A percentile compares a stretch with the other conserved stretches of the same genome.
These are phyloP conservation scores for Hestina assimilis DNA, from an alignment of 1,140 invertebrate species.

Conservation along the genomic window DNA sequence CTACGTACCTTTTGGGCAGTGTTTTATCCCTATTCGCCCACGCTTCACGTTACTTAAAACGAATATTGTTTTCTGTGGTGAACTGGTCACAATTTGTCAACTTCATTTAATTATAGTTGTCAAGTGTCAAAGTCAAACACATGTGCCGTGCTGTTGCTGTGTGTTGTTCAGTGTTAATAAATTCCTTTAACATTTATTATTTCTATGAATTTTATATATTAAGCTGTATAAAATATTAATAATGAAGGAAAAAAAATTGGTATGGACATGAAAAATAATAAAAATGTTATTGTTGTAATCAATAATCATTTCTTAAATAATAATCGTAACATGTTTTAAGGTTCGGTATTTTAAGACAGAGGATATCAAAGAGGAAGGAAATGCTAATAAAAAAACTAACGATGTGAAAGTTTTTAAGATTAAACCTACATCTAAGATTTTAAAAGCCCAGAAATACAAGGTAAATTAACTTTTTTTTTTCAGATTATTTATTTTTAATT, in stretches of 20 bases:
- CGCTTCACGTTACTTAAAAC: too few relatives aligned
- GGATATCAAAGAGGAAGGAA: conserved; percentile 10
- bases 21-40: too few relatives aligned
- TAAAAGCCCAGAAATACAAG: conserved; percentile 45
- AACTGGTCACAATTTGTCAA: too few relatives aligned
- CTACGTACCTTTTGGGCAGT: too few relatives aligned
- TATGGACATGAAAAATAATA: too few relatives aligned
- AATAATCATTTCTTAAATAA: too few relatives aligned
- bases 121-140: not conserved
- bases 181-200: not conserved
- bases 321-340: conserved; percentile 6
- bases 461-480: too few relatives aligned
- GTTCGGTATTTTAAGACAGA: conserved; percentile 41
- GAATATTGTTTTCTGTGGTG: too few relatives aligned
- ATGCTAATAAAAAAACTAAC: conserved; percentile 20
- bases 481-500: not conserved
- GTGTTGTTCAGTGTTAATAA: not conserved
- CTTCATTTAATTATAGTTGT: too few relatives aligned
- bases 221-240: not conserved
- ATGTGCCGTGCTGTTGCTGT: conserved; percentile 5
- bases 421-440: conserved; percentile 42
- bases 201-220: not conserved
- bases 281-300: too few relatives aligned
- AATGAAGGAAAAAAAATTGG: conserved; percentile 7
- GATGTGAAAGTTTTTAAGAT: conserved; percentile 60